These are phyloP conservation scores for Esperia sulphurella DNA, from an alignment of 2,888 invertebrate species.

Conservation along the genomic window DNA sequence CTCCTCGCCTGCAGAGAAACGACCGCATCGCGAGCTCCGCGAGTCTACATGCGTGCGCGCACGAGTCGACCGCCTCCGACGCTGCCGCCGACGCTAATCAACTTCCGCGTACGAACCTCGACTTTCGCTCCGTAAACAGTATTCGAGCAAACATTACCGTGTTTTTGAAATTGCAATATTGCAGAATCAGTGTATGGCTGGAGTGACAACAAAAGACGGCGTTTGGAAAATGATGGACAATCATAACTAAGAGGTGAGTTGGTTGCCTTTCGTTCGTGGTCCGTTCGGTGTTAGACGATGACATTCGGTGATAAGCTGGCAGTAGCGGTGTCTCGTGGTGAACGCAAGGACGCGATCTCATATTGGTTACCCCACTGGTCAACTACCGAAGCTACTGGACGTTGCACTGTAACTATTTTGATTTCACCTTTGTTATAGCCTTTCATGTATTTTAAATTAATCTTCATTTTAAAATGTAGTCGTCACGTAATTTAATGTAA, in stretches of 20 bases:
- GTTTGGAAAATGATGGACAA: conserved; percentile 47
- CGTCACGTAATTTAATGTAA: too few relatives aligned
- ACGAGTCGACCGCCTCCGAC: conserved; percentile 61
- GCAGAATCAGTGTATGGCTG: conserved; percentile 29
- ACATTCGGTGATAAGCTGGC: conserved; percentile 66
- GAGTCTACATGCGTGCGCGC: conserved; percentile 49
- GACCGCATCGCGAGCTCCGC: conserved; percentile 55
- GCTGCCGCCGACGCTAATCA: conserved; percentile 27
- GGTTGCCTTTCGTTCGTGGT: conserved; percentile 48
- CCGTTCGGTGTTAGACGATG: conserved; percentile 52
- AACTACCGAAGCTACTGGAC: conserved; percentile 22
- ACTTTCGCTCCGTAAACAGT: conserved; percentile 70
- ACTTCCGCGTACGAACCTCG: conserved; percentile 57
- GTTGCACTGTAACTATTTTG: not conserved
- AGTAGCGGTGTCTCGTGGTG: conserved; percentile 48
- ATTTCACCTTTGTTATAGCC: too few relatives aligned
- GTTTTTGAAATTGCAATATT: conserved; percentile 38
- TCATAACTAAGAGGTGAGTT: conserved; percentile 59
- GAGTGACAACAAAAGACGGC: conserved; percentile 28
- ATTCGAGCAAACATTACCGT: conserved; percentile 42
- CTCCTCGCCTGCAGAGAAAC: conserved; percentile 72
- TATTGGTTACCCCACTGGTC: conserved; percentile 29
- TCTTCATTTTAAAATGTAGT: too few relatives aligned
- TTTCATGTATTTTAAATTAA: too few relatives aligned
- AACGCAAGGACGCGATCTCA: conserved; percentile 66